A percentile compares a stretch with the other conserved stretches of the same genome.
phyloP scores from a whole-genome alignment of 2,797 vertebrate species.

The Todus mexicanus region DNA sequence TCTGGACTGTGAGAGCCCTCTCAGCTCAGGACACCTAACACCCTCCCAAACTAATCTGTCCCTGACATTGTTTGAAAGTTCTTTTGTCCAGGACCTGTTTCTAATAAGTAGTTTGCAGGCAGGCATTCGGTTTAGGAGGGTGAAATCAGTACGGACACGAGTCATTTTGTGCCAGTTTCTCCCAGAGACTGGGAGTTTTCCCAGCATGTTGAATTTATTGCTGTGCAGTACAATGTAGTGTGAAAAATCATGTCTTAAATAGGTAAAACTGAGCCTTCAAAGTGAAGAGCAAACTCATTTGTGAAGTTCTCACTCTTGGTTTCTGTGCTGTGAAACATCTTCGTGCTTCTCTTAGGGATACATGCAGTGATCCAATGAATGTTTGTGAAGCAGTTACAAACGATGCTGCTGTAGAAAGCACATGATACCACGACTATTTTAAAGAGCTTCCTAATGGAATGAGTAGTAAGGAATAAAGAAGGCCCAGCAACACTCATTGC shows the following conservation, averaged over 20 bases:
- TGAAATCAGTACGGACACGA: background rate
- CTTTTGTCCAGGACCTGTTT: background rate
- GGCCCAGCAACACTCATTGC: background rate
- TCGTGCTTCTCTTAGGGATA: background rate
- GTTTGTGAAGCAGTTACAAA: background rate
- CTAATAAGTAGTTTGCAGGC: background rate
- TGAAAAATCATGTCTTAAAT: background rate
- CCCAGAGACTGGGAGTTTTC: background rate
- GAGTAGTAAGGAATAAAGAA: background rate
- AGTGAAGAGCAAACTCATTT: background rate
- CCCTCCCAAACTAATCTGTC: background rate
- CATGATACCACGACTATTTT: background rate
- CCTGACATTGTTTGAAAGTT: background rate
- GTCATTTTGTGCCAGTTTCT: background rate
- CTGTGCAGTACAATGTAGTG: background rate
- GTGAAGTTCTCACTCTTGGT: background rate
- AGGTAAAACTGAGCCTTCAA: background rate
- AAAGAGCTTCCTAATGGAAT: background rate
- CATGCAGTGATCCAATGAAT: background rate
- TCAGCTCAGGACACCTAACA: background rate
- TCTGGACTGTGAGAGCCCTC: background rate
- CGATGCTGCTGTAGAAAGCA: background rate
- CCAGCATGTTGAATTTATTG: background rate
- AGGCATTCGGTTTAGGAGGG: background rate
- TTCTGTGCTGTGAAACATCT: background rate